A percentile compares a stretch with the other conserved stretches of the same genome.
Conservation (phyloP, 2,888 invertebrate species). For the Meganola albula region DNA sequence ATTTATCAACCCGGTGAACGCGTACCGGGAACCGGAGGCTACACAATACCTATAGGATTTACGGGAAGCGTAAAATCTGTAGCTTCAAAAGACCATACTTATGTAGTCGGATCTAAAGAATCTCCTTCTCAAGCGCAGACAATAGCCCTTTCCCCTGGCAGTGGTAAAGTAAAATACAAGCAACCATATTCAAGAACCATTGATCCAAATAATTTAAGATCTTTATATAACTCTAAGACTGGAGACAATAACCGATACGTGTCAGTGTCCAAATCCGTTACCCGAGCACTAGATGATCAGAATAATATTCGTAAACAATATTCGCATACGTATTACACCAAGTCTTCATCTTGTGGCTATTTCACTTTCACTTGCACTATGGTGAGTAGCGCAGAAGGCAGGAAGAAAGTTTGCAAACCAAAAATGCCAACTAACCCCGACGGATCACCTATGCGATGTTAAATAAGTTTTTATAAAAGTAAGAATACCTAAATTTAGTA, state of each 20-base stretch:
- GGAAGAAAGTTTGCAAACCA: slow-evolving; percentile 88
- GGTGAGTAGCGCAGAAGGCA: slow-evolving; percentile 85
- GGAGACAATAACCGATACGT: slow-evolving; percentile 83
- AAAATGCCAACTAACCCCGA: slow-evolving; percentile 87
- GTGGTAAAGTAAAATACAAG: slow-evolving; percentile 60
- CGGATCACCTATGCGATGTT: slow-evolving; percentile 82
- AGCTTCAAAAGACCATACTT: slow-evolving; percentile 78
- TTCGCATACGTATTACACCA: slow-evolving; percentile 88
- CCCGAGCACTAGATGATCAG: slow-evolving; percentile 81
- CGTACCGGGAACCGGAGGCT: slow-evolving; percentile 82
- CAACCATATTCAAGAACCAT: slow-evolving; percentile 52
- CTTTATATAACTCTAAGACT: slow-evolving; percentile 47
- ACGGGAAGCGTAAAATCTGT: slow-evolving; percentile 82
- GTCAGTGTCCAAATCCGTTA: slow-evolving; percentile 88
- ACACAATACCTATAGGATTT: slow-evolving; percentile 82
- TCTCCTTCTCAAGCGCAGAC: slow-evolving; percentile 83
- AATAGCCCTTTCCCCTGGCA: slow-evolving; percentile 72
- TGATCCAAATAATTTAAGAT: slow-evolving; percentile 54
- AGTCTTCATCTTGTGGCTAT: slow-evolving; percentile 91
- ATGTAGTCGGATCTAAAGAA: slow-evolving; percentile 74
- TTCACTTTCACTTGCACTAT: slow-evolving; percentile 91
- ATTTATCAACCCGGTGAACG: slow-evolving; percentile 81
- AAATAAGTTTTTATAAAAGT: no score
- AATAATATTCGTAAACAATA: slow-evolving; percentile 83
- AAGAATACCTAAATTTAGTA: no score